Evolutionary conservation across 2,888 invertebrate species (phyloP), one percentile per base, ranked within the genome.

Genomic region (Caenorhabditis doughertyi): DNA sequence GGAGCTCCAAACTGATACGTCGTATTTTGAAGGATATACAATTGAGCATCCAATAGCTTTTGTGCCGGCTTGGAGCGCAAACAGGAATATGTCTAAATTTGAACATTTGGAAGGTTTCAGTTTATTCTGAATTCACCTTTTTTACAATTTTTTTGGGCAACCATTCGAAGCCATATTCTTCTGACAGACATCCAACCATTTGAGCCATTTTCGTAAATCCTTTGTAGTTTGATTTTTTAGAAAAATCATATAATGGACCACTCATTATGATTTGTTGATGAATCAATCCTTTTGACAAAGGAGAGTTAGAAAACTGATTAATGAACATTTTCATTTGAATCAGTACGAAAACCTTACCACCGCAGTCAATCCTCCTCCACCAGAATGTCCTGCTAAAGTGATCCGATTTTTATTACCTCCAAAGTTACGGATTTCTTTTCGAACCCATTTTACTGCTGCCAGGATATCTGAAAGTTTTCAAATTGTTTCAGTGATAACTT

Each of bases 341-440:
- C n/a, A 16, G 25, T 9, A 25, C 4, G 53, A 5, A 2, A 25
- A 8, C 35, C 64, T 49, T n/a, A 74, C 81, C 53, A 25, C 16
- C 4, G 44, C 42, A 13, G 51, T 47, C 47, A 81, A 35, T 11
- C 53, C 56, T 1, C 79, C 80, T 8, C 85, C 85, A 5, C 82
- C 80, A 7, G 81, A 81, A 49, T 86, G 85, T 29, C 85, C 85
- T 2, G 47, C n/a, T 0, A 84, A 16, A 2, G 85, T 86, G 32
- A 86, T 71, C 5, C 79, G 44, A 11, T 67, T 11, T 16, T 65
- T 35, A 11, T 73, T 49, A 2, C 85, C 85, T 18, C 85, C 84
- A 25, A 86, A 86, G 3, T 25, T 29, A 7, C 21, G 18, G 18
- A 84, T 84, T 51, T 84, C 84, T 27, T 35, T 49, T 23, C 80